Percentiles rank a stretch among this genome's conserved stretches.
Evolutionary conservation across 2,113 vertebrate genomes (phyloP).

Genomic region (Acinonyx jubatus): DNA sequence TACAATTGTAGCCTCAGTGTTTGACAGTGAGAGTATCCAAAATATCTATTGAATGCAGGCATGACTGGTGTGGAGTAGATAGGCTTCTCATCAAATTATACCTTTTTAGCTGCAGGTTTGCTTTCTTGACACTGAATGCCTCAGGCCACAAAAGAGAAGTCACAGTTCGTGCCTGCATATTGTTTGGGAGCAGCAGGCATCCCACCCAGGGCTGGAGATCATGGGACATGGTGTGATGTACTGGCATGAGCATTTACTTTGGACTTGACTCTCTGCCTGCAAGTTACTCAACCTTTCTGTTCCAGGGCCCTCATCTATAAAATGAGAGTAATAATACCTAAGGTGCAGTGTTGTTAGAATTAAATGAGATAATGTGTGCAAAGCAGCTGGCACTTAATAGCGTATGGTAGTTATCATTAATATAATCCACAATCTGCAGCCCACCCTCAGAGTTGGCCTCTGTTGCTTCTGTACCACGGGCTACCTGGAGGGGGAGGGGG

Average conservation of each 20-base stretch:
- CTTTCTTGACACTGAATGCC: neutral
- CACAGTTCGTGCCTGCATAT: neutral
- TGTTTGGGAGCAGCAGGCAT: neutral
- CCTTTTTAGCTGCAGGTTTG: neutral
- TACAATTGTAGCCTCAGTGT: neutral
- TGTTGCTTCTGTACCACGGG: neutral
- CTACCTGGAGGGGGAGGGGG: neutral
- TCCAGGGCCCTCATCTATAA: neutral
- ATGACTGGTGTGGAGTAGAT: neutral
- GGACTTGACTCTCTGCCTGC: neutral
- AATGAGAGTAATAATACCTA: neutral
- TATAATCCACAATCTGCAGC: neutral
- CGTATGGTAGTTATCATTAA: neutral
- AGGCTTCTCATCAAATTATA: neutral
- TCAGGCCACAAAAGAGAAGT: neutral
- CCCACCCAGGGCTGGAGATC: neutral
- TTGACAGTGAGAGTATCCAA: neutral
- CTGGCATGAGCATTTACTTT: neutral
- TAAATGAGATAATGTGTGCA: neutral
- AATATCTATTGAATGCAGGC: neutral
- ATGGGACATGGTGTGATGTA: accelerated
- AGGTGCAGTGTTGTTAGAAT: neutral
- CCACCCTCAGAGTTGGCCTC: neutral
- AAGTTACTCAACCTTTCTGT: neutral
- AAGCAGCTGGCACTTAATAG: neutral